Conservation (phyloP, 2,888 invertebrate species). For the Automeris io region DNA sequence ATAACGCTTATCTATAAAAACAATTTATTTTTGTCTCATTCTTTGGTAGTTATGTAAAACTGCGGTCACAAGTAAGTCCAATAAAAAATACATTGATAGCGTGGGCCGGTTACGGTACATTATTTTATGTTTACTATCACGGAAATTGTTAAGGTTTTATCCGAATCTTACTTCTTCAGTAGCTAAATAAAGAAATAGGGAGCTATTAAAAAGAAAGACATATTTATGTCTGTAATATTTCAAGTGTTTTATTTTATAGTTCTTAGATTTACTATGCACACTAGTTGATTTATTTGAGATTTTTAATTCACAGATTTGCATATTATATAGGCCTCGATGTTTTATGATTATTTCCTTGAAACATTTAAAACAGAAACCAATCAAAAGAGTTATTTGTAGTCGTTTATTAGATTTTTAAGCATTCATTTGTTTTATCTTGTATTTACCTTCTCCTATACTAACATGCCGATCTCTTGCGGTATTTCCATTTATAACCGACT, state of each 20-base stretch:
- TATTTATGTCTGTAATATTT: slow-evolving; percentile 55
- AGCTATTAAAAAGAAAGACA: slow-evolving; percentile 53
- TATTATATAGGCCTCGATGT: slow-evolving; percentile 32
- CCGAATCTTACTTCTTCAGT: slow-evolving; percentile 44
- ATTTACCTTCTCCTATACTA: too few species aligned
- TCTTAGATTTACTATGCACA: slow-evolving; percentile 49
- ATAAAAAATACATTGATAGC: slow-evolving; percentile 5
- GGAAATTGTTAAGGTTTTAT: slow-evolving; percentile 35
- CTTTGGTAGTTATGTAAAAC: too few species aligned
- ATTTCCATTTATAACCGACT: too few species aligned
- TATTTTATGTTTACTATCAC: slow-evolving; percentile 38
- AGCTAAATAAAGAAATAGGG: slow-evolving; percentile 55
- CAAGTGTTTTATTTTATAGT: slow-evolving; percentile 52
- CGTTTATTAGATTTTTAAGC: too few species aligned
- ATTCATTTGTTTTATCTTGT: too few species aligned
- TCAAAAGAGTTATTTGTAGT: too few species aligned
- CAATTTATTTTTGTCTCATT: too few species aligned
- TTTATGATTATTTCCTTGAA: slow-evolving; percentile 15
- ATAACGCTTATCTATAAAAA: too few species aligned
- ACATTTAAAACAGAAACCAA: too few species aligned
- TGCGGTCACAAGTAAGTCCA: neutral
- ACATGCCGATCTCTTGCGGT: too few species aligned
- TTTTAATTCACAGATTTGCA: slow-evolving; percentile 43
- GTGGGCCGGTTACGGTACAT: slow-evolving; percentile 8
- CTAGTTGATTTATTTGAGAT: slow-evolving; percentile 38